Conservation (phyloP, 2,888 invertebrate species). For the Mystacides longicornis region DNA sequence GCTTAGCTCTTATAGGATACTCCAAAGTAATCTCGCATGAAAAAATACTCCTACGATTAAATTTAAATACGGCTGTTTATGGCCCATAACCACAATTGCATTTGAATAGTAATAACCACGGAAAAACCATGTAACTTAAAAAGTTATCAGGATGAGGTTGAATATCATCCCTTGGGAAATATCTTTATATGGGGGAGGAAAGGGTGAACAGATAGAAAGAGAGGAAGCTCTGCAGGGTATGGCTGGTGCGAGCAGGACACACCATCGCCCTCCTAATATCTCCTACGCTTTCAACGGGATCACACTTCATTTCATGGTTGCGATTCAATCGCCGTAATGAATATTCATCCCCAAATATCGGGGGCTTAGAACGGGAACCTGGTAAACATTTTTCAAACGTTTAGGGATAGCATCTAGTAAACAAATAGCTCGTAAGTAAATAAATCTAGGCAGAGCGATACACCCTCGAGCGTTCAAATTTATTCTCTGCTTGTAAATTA, state of each 20-base stretch:
- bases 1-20: no score
- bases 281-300: conserved; percentile 24
- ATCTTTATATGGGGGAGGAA: conserved; percentile 10
- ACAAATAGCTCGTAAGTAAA: conserved; percentile 15
- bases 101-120: conserved; percentile 23
- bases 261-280: conserved; percentile 10
- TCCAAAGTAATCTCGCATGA: no score
- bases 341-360: conserved; percentile 22
- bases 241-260: conserved; percentile 3
- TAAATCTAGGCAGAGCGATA: conserved; percentile 1
- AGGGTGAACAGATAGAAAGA: neutral
- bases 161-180: conserved; percentile 22
- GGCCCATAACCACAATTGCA: conserved; percentile 23
- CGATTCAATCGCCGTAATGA: conserved; percentile 27
- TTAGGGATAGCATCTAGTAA: conserved; percentile 20
- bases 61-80: no score
- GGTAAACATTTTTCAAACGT: conserved; percentile 25
- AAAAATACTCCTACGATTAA: no score
- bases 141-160: conserved; percentile 21
- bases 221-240: no score
- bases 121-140: conserved; percentile 23
- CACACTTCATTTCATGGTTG: conserved; percentile 26
- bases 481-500: no score
- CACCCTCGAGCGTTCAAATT: neutral
- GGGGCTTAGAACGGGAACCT: conserved; percentile 4